Conservation (phyloP, 2,888 invertebrate species). For the Holacanthella duospinosa region DNA sequence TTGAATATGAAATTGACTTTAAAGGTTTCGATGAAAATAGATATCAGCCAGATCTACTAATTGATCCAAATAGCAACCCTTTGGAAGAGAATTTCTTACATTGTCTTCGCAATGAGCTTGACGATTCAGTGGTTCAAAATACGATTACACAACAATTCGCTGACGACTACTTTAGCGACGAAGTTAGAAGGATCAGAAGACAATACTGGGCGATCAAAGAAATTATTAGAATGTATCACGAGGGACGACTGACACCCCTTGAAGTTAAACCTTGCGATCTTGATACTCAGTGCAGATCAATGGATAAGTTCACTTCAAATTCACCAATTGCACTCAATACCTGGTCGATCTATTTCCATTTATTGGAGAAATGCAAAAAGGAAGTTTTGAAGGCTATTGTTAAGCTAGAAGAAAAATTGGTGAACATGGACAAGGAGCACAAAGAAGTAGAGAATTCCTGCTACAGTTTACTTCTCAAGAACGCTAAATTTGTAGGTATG, state of each 20-base stretch:
- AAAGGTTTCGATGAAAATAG: no score
- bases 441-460: slow-evolving; percentile 13
- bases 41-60: no score
- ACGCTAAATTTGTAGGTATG: slow-evolving; percentile 49
- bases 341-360: slow-evolving; percentile 28
- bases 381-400: slow-evolving; percentile 37
- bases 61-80: no score
- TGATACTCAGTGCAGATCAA: no score
- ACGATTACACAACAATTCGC: no score
- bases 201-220: not conserved
- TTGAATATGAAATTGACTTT: not conserved
- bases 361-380: slow-evolving; percentile 28
- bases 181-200: no score
- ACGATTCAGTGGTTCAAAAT: no score
- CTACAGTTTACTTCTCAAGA: slow-evolving; percentile 23
- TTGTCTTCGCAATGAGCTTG: no score
- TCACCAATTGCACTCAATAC: slow-evolving; percentile 1
- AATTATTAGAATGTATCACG: not conserved
- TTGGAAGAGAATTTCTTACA: no score
- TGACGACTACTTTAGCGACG: no score
- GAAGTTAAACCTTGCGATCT: no score
- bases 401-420: slow-evolving; percentile 47
- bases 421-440: slow-evolving; percentile 41
- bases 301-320: not conserved
- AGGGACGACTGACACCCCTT: not conserved